Conservation (phyloP, 2,797 vertebrate species). For the Falco peregrinus region DNA sequence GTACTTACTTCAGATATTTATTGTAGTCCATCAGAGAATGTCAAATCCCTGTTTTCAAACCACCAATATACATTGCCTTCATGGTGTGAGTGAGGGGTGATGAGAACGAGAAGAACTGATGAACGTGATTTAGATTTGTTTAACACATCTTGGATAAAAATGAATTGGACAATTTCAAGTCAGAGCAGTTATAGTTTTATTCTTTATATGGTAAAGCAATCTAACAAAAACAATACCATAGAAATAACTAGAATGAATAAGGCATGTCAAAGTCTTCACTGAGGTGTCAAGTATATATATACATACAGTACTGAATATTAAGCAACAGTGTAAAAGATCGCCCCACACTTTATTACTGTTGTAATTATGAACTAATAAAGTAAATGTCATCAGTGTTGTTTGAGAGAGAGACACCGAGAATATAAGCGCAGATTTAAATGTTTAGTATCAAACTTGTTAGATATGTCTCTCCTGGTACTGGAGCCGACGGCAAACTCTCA, state of each 20-base stretch:
- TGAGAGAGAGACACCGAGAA: neutral
- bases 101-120: neutral
- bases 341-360: neutral
- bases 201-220: constrained; percentile 51
- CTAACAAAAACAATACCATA: constrained; percentile 50
- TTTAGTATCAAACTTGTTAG: neutral
- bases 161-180: neutral
- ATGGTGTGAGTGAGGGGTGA: constrained; percentile 9
- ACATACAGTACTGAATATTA: constrained; percentile 70
- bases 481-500: neutral
- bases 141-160: neutral
- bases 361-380: neutral
- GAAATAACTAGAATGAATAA: constrained; percentile 59
- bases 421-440: neutral
- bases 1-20: constrained; percentile 43
- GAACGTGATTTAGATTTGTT: neutral
- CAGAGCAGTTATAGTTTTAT: constrained; percentile 54
- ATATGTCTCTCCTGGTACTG: neutral
- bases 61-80: constrained; percentile 35
- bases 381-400: neutral
- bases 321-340: constrained; percentile 36
- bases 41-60: constrained; percentile 62
- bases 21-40: constrained; percentile 65
- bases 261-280: constrained; percentile 56
- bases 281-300: constrained; percentile 37